A percentile compares a stretch with the other conserved stretches of the same genome.
Conservation (phyloP, 2,888 invertebrate genomes). For the Spatulosminthurus flaviceps region DNA sequence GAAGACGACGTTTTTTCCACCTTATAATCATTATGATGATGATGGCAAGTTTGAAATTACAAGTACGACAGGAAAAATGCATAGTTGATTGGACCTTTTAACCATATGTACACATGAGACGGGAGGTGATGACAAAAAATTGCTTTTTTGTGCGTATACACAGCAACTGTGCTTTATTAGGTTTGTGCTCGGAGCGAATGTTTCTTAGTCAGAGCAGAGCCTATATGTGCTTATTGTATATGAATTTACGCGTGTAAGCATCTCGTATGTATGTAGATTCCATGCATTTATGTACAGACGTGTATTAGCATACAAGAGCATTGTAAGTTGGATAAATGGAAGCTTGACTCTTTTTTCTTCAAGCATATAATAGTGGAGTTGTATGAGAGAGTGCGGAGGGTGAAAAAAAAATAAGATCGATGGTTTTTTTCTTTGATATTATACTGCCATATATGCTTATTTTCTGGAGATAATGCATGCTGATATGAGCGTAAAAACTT, state of each 20-base stretch:
- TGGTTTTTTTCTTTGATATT: background rate
- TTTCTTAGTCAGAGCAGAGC: background rate
- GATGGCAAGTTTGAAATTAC: slow-evolving; percentile 14
- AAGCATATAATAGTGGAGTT: no score
- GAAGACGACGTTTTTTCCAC: slow-evolving; percentile 9
- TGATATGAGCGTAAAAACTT: slow-evolving; percentile 31
- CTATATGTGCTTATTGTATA: no score
- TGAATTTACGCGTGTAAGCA: background rate
- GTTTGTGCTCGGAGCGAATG: background rate
- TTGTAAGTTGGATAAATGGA: no score
- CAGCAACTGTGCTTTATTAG: background rate
- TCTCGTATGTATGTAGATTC: background rate
- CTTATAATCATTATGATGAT: slow-evolving; percentile 18
- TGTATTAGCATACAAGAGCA: no score
- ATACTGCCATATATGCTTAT: slow-evolving; percentile 4
- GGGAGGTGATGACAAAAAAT: background rate
- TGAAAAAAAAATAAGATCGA: slow-evolving; percentile 20
- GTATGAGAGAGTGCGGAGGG: background rate
- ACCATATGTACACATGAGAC: background rate
- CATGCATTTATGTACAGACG: background rate
- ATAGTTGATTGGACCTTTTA: slow-evolving; percentile 12
- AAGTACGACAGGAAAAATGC: slow-evolving; percentile 11
- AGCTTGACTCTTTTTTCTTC: background rate
- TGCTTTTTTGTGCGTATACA: no score
- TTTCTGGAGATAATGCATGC: slow-evolving; percentile 20